phyloP scores from a whole-genome alignment of 2,888 invertebrate genomes.

The Volucella bombylans region DNA sequence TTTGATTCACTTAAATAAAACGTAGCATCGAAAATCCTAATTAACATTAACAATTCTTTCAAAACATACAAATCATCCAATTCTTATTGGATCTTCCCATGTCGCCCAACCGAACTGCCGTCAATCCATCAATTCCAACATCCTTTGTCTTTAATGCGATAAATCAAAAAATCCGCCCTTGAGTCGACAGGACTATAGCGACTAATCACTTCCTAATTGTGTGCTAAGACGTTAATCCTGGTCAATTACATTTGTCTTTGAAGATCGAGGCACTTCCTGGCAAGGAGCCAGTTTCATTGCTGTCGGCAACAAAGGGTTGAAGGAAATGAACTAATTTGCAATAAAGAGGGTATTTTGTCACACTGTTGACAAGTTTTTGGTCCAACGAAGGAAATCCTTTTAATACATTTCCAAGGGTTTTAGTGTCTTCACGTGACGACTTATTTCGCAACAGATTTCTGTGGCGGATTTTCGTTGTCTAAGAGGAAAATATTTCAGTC shows the following conservation, averaged over 20 bases:
- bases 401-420: not conserved
- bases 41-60: not conserved
- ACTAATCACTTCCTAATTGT: slow-evolving; percentile 27
- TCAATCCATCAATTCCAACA: too few species aligned
- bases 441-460: not conserved
- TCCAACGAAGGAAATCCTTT: not conserved
- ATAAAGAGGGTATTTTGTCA: slow-evolving; percentile 24
- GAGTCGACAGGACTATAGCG: slow-evolving; percentile 5
- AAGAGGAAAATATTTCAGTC: too few species aligned
- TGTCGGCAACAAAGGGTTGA: not conserved
- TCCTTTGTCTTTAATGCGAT: not conserved
- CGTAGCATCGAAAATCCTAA: not conserved
- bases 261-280: not conserved
- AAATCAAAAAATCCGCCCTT: slow-evolving; percentile 12
- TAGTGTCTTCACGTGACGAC: not conserved
- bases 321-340: slow-evolving; percentile 17
- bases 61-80: too few species aligned
- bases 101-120: too few species aligned
- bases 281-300: not conserved
- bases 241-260: slow-evolving; percentile 26
- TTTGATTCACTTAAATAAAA: too few species aligned
- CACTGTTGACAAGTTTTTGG: not conserved
- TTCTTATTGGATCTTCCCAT: too few species aligned
- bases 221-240: slow-evolving; percentile 37
- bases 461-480: not conserved